A percentile compares a stretch with the other conserved stretches of the same genome.
phyloP scores from a whole-genome alignment of 2,888 invertebrate species.

The Bugulina stolonifera region DNA sequence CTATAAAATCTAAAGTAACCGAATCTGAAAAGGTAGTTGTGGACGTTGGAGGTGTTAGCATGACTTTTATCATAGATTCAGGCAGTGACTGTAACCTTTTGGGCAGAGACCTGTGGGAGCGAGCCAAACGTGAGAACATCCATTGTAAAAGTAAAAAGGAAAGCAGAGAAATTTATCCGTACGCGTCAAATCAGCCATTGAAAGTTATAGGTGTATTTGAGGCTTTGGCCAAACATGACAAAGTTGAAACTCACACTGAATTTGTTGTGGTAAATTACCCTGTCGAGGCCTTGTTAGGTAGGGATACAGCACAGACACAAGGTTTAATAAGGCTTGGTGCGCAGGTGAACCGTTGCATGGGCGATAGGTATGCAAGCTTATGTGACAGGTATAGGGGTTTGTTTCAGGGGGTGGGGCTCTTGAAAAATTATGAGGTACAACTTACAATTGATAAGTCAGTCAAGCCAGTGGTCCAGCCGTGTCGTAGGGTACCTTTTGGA shows the following conservation, averaged over 20 bases:
- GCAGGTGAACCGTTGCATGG: background rate
- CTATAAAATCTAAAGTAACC: background rate
- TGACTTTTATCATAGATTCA: background rate
- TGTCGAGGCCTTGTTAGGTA: background rate
- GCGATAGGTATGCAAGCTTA: background rate
- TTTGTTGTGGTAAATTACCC: background rate
- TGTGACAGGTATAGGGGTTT: background rate
- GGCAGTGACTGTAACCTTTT: background rate
- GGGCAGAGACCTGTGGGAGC: background rate
- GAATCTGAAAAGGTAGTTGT: background rate
- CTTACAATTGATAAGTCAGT: background rate
- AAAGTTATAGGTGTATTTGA: background rate
- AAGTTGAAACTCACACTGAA: background rate
- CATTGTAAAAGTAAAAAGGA: background rate
- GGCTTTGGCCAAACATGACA: background rate
- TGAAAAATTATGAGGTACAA: background rate
- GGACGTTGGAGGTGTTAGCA: background rate
- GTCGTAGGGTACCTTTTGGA: background rate
- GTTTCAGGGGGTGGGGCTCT: background rate
- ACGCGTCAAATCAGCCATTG: background rate
- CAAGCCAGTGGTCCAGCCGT: slow-evolving; percentile 5
- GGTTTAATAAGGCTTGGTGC: background rate
- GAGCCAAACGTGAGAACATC: background rate
- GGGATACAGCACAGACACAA: background rate
- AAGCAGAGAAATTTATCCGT: background rate